A percentile compares a stretch with the other conserved stretches of the same genome.
phyloP scores from a whole-genome alignment of 1,140 invertebrate genomes.

The Stegodyphus mimosarum region DNA sequence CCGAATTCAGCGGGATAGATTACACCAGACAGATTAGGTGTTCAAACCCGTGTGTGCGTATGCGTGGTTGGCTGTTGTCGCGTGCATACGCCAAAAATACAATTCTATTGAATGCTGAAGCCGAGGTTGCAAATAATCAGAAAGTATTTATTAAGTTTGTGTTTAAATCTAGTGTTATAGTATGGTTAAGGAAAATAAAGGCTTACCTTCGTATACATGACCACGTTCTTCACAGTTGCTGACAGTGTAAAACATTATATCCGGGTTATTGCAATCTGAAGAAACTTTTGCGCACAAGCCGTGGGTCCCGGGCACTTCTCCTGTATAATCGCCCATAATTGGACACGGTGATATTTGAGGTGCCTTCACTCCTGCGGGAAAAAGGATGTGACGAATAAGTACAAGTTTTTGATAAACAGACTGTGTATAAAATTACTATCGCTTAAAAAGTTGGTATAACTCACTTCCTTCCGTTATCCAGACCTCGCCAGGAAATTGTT shows the following conservation, averaged over 20 bases:
- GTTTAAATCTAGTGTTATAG: too few relatives aligned
- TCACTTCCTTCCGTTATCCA: slow-evolving; percentile 79
- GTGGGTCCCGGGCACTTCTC: slow-evolving; percentile 75
- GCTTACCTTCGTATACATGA: slow-evolving; percentile 76
- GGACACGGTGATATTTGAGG: slow-evolving; percentile 75
- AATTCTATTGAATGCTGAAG: too few relatives aligned
- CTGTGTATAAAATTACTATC: background rate
- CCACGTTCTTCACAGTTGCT: slow-evolving; percentile 73
- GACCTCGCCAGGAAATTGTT: slow-evolving; percentile 70
- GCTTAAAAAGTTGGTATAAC: slow-evolving; percentile 42
- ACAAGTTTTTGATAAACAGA: background rate
- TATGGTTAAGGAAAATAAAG: background rate
- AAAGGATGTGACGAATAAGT: background rate
- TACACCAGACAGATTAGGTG: too few relatives aligned
- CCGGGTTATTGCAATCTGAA: slow-evolving; percentile 77
- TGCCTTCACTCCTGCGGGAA: slow-evolving; percentile 70
- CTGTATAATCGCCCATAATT: slow-evolving; percentile 77
- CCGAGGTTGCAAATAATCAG: too few relatives aligned
- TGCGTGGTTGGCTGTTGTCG: too few relatives aligned
- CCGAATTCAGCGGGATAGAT: too few relatives aligned
- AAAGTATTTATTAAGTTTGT: too few relatives aligned
- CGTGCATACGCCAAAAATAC: too few relatives aligned
- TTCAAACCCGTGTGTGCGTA: too few relatives aligned
- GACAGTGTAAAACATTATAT: slow-evolving; percentile 80
- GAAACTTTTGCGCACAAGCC: slow-evolving; percentile 79